Conservation (phyloP, 2,113 vertebrate species). For the Origma solitaria region DNA sequence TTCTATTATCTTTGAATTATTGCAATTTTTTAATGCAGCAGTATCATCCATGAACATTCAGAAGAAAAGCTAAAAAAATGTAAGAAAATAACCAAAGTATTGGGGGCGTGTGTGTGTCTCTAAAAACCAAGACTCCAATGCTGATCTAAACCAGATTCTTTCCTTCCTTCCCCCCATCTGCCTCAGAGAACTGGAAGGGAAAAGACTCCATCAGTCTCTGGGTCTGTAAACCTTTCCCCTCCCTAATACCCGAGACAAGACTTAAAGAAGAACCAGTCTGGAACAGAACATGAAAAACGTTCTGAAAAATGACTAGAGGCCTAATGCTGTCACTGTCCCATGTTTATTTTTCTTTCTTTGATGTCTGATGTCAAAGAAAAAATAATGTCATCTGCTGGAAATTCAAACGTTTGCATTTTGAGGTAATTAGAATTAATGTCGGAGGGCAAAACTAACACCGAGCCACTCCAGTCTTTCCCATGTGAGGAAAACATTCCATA, state of each 20-base stretch:
- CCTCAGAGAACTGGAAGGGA: slow-evolving; percentile 66
- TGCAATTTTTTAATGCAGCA: slow-evolving; percentile 38
- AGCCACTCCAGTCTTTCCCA: slow-evolving; percentile 64
- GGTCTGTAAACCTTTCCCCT: slow-evolving; percentile 60
- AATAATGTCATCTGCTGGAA: slow-evolving; percentile 77
- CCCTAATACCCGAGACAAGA: slow-evolving; percentile 68
- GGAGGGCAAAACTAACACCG: slow-evolving; percentile 68
- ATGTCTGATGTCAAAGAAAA: slow-evolving; percentile 77
- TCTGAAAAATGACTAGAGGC: slow-evolving; percentile 75
- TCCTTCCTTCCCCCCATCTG: not conserved
- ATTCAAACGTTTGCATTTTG: slow-evolving; percentile 75
- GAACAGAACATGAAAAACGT: slow-evolving; percentile 71
- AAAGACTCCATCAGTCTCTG: slow-evolving; percentile 66
- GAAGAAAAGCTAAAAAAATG: slow-evolving; percentile 53
- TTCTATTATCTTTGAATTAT: not conserved
- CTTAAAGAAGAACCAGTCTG: slow-evolving; percentile 68
- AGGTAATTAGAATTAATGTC: slow-evolving; percentile 81
- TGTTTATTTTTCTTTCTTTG: slow-evolving; percentile 80
- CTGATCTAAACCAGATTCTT: slow-evolving; percentile 77
- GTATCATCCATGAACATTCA: slow-evolving; percentile 10
- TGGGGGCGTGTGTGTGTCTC: not conserved
- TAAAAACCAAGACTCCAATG: slow-evolving; percentile 54
- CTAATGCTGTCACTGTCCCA: slow-evolving; percentile 69
- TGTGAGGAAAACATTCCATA: slow-evolving; percentile 73
- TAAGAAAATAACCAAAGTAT: slow-evolving; percentile 47